phyloP scores from a whole-genome alignment of 2,888 invertebrate genomes.

The Harpagoxenus sublaevis region DNA sequence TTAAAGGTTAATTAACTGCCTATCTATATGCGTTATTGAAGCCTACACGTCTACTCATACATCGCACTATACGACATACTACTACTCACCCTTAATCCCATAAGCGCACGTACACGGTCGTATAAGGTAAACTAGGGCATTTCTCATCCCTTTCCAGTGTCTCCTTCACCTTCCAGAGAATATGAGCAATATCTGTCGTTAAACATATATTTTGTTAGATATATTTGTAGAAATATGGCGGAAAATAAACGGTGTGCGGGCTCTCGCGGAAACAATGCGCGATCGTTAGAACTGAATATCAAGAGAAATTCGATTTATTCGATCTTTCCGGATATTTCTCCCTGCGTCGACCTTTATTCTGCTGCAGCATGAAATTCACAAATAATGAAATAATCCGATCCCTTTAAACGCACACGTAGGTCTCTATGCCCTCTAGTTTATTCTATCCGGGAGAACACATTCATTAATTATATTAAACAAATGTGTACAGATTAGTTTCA shows the following conservation, averaged over 20 bases:
- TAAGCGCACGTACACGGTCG: constrained; percentile 24
- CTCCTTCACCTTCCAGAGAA: constrained; percentile 18
- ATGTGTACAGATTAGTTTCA: constrained; percentile 67
- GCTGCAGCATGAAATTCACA: constrained; percentile 57
- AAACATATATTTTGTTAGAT: neutral
- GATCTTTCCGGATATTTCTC: constrained; percentile 7
- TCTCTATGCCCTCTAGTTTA: constrained; percentile 57
- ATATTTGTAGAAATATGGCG: neutral
- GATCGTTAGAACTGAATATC: constrained; percentile 57
- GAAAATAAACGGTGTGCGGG: neutral
- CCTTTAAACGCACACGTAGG: constrained; percentile 49
- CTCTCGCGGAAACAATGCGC: neutral
- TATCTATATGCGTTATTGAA: constrained; percentile 35
- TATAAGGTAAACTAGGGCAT: constrained; percentile 26
- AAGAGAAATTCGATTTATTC: constrained; percentile 61
- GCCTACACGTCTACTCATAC: constrained; percentile 34
- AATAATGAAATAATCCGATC: constrained; percentile 68
- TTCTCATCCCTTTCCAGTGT: constrained; percentile 31
- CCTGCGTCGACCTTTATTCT: constrained; percentile 22
- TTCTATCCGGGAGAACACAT: constrained; percentile 58
- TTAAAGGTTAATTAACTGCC: constrained; percentile 33
- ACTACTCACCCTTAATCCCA: constrained; percentile 34
- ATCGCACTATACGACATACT: constrained; percentile 13
- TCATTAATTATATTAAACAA: constrained; percentile 71
- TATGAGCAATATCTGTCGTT: neutral